phyloP scores from a whole-genome alignment of 2,797 vertebrate species.

The Enteromius fasciolatus region DNA sequence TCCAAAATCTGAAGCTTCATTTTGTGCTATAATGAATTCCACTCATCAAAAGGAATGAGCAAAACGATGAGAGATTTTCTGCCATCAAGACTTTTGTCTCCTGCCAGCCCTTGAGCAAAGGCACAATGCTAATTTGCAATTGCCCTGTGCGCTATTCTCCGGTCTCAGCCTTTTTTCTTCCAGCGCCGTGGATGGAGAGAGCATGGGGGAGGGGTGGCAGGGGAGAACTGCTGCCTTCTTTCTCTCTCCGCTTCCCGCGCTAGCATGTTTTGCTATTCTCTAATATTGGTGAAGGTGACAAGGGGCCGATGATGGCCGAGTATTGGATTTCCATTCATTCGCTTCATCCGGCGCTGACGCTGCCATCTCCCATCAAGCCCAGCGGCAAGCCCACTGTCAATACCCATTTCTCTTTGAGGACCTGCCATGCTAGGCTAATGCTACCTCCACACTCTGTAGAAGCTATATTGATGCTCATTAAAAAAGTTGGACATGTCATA shows the following conservation, averaged over 20 bases:
- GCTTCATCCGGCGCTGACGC: conserved; percentile 55
- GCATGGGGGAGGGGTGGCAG: conserved; percentile 60
- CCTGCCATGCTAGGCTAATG: conserved; percentile 44
- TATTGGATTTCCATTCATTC: conserved; percentile 62
- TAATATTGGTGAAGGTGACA: conserved; percentile 26
- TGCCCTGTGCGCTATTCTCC: conserved; percentile 58
- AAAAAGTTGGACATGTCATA: conserved; percentile 49
- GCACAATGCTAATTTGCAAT: conserved; percentile 73
- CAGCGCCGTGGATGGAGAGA: conserved; percentile 26
- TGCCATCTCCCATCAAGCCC: conserved; percentile 64
- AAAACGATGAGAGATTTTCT: conserved; percentile 11
- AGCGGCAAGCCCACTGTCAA: conserved; percentile 59
- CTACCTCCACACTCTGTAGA: conserved; percentile 14
- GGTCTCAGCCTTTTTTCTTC: conserved; percentile 51
- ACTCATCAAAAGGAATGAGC: conserved; percentile 25
- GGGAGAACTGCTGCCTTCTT: conserved; percentile 56
- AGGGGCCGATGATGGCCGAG: conserved; percentile 33
- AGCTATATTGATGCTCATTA: conserved; percentile 30
- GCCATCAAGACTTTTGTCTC: conserved; percentile 32
- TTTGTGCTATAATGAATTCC: conserved; percentile 19
- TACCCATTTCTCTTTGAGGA: conserved; percentile 47
- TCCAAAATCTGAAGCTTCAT: conserved; percentile 16
- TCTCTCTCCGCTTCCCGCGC: conserved; percentile 50
- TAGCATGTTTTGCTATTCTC: conserved; percentile 47
- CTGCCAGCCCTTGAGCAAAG: conserved; percentile 57